phyloP scores from a whole-genome alignment of 1,140 invertebrate species.

The Druon quercuslanigerum region DNA sequence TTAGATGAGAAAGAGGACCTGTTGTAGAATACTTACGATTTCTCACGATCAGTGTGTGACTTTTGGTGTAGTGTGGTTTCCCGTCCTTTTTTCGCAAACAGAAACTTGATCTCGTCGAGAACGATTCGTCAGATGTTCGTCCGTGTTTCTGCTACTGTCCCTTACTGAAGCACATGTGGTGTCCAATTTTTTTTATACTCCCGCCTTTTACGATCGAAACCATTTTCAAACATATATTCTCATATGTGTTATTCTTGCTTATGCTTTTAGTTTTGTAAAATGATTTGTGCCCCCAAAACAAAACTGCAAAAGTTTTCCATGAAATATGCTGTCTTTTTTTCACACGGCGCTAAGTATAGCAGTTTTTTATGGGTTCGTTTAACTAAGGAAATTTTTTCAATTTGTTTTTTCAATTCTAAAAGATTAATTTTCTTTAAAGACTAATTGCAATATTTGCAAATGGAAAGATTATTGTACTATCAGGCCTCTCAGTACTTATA shows the following conservation, averaged over 20 bases:
- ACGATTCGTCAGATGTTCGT: constrained; percentile 49
- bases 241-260: not conserved
- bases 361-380: too few relatives aligned
- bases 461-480: too few relatives aligned
- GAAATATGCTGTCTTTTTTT: too few relatives aligned
- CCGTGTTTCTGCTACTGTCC: constrained; percentile 18
- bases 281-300: too few relatives aligned
- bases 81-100: constrained; percentile 61
- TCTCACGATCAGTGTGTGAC: constrained; percentile 59
- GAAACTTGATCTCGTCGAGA: constrained; percentile 65
- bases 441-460: too few relatives aligned
- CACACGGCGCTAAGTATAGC: too few relatives aligned
- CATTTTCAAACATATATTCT: not conserved
- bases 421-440: too few relatives aligned
- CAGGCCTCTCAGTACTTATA: not conserved
- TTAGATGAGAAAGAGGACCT: constrained; percentile 29
- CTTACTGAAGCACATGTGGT: constrained; percentile 13
- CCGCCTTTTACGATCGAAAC: not conserved
- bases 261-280: too few relatives aligned
- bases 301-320: too few relatives aligned
- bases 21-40: constrained; percentile 38
- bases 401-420: too few relatives aligned
- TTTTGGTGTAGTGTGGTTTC: constrained; percentile 59
- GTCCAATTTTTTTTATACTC: constrained; percentile 3
- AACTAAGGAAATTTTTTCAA: too few relatives aligned